Evolutionary conservation across 2,113 vertebrate genomes (phyloP).

Genomic region (Galeopterus variegatus): DNA sequence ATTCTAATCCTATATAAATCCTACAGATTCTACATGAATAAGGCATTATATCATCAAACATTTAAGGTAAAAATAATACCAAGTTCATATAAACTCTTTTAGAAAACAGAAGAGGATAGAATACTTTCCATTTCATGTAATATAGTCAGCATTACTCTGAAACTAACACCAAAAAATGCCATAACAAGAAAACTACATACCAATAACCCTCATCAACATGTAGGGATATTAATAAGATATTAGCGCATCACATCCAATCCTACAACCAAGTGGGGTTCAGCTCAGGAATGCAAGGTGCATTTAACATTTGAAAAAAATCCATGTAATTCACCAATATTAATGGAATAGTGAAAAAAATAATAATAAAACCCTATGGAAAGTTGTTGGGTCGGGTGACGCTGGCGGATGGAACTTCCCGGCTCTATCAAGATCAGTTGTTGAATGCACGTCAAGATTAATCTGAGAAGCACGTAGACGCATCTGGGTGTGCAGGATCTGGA

Average conservation of each 20-base stretch:
- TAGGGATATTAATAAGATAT: constrained; percentile 33
- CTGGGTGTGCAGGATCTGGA: too few species aligned
- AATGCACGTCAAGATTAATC: neutral
- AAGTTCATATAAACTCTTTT: neutral
- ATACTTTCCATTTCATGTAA: neutral
- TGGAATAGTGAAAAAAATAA: neutral
- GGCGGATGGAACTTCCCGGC: accelerated
- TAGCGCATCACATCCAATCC: neutral
- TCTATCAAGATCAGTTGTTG: neutral
- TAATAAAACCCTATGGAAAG: neutral
- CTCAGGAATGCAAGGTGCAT: constrained; percentile 15
- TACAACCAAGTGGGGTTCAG: neutral
- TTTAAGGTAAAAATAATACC: neutral
- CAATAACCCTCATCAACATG: neutral
- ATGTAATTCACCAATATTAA: neutral
- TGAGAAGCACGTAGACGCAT: neutral
- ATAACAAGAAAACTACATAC: neutral
- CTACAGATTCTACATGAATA: neutral
- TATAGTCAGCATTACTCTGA: neutral
- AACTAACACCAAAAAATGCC: neutral
- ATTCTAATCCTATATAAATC: neutral
- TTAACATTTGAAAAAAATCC: neutral
- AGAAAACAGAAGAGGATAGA: neutral
- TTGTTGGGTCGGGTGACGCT: neutral
- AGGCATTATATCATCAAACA: neutral